Conservation (phyloP, 2,113 vertebrate genomes). For the Pagrus major region DNA sequence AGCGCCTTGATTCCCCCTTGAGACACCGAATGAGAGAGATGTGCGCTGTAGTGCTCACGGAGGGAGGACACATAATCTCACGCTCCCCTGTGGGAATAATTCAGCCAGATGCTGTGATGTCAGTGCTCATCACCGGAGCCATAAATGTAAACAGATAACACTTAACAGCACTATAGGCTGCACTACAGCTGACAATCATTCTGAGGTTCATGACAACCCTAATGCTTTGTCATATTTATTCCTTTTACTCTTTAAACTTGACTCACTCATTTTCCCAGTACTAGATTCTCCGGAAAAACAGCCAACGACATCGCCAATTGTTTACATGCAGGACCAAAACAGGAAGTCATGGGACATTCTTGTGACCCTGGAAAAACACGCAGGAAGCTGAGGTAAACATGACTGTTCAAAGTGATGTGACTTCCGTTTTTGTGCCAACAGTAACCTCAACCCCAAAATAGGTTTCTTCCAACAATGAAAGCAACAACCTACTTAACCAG, state of each 20-base stretch:
- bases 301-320: not conserved
- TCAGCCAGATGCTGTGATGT: slow-evolving; percentile 65
- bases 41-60: slow-evolving; percentile 16
- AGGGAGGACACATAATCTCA: slow-evolving; percentile 28
- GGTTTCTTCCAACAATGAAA: not conserved
- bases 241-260: not conserved
- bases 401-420: not conserved
- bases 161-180: slow-evolving; percentile 7
- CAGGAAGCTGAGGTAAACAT: not conserved
- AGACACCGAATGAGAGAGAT: slow-evolving; percentile 54
- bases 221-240: not conserved
- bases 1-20: slow-evolving; percentile 1
- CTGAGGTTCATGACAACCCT: not conserved
- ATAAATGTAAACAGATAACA: slow-evolving; percentile 29
- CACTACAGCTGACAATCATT: not conserved
- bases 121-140: slow-evolving; percentile 34
- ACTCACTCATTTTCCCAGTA: not conserved
- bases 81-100: slow-evolving; percentile 55
- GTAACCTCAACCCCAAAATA: not conserved
- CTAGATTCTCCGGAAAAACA: not conserved
- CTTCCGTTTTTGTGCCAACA: not conserved
- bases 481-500: not conserved
- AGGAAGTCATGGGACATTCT: not conserved
- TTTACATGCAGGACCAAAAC: not conserved
- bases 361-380: not conserved